These are phyloP conservation scores for Phasia obesa DNA, from an alignment of 2,888 invertebrate genomes.

Conservation along the genomic window DNA sequence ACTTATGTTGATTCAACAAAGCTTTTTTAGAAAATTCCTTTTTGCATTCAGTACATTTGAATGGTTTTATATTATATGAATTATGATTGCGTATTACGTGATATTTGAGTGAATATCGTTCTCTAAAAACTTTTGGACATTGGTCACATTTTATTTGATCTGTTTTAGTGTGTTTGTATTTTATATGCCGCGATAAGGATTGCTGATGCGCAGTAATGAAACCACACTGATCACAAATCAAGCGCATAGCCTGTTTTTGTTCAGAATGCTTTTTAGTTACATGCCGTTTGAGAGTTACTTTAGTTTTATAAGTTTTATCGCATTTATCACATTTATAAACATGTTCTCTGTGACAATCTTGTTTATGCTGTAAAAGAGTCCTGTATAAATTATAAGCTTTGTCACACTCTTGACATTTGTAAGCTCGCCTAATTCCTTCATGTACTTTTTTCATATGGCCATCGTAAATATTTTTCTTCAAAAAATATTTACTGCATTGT, in stretches of 20 bases:
- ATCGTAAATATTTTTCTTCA: constrained; percentile 59
- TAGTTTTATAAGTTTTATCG: constrained; percentile 62
- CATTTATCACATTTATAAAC: constrained; percentile 54
- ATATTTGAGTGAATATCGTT: constrained; percentile 66
- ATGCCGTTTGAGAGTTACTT: constrained; percentile 60
- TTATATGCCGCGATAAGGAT: constrained; percentile 63
- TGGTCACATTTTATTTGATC: constrained; percentile 64
- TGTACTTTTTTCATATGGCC: constrained; percentile 64
- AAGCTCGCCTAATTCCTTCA: constrained; percentile 54
- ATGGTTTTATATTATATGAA: constrained; percentile 61
- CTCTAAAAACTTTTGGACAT: constrained; percentile 68
- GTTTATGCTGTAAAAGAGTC: constrained; percentile 61
- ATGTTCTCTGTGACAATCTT: constrained; percentile 47
- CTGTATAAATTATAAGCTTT: constrained; percentile 63
- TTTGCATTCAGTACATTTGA: constrained; percentile 67
- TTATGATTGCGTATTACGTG: constrained; percentile 67
- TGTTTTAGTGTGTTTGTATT: constrained; percentile 57
- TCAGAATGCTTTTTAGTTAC: constrained; percentile 54
- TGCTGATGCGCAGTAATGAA: constrained; percentile 59
- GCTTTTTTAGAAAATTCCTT: constrained; percentile 67
- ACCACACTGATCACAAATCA: constrained; percentile 69
- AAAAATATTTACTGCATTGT: constrained; percentile 63
- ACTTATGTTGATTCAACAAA: constrained; percentile 67
- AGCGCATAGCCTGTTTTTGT: constrained; percentile 40
- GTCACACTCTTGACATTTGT: constrained; percentile 59